phyloP scores from a whole-genome alignment of 2,888 invertebrate genomes.

The Cactoblastis cactorum region DNA sequence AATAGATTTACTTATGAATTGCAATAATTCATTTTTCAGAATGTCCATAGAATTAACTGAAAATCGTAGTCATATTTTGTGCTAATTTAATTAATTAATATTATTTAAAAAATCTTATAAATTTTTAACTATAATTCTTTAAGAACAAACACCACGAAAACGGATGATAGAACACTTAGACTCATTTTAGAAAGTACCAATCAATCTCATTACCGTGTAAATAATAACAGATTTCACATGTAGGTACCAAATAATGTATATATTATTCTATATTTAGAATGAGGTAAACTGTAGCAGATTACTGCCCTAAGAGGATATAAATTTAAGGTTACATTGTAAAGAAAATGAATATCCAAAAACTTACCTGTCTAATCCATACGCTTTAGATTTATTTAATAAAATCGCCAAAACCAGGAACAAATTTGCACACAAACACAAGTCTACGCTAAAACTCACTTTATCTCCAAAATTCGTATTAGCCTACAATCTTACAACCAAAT shows the following conservation, averaged over 20 bases:
- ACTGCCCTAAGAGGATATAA: neutral
- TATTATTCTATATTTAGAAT: conserved; percentile 51
- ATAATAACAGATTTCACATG: neutral
- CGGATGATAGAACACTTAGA: no score
- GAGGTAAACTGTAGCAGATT: conserved; percentile 15
- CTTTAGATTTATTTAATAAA: conserved; percentile 33
- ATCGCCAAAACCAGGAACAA: conserved; percentile 45
- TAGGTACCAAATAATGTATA: conserved; percentile 17
- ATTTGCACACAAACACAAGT: conserved; percentile 54
- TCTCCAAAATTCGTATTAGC: conserved; percentile 26
- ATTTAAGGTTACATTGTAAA: conserved; percentile 4
- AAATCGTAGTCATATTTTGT: no score
- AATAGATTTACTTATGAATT: no score
- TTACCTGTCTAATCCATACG: conserved; percentile 48
- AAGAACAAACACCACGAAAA: no score
- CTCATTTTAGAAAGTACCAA: neutral
- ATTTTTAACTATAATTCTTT: no score
- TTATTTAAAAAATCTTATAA: no score
- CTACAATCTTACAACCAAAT: conserved; percentile 17
- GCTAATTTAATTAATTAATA: no score
- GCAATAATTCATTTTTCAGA: no score
- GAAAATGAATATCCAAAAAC: conserved; percentile 22
- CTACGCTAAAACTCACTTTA: conserved; percentile 44
- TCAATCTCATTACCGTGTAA: neutral
- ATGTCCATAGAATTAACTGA: no score